These are phyloP conservation scores for Oreotrochilus melanogaster DNA, from an alignment of 2,113 vertebrate genomes.

Conservation along the genomic window DNA sequence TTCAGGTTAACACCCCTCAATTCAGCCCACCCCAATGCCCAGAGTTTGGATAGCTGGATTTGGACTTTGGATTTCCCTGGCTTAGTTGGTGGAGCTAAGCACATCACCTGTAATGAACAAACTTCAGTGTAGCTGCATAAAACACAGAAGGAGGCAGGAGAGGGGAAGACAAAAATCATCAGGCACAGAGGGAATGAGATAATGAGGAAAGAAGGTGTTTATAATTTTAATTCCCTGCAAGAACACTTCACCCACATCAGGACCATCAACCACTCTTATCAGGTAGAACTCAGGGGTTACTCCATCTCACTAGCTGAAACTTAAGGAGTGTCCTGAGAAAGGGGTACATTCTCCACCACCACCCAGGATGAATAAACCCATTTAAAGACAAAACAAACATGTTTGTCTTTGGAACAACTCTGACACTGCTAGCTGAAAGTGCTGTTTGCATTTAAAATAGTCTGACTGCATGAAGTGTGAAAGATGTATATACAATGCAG, in stretches of 20 bases:
- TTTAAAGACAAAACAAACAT: constrained; percentile 33
- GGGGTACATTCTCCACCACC: not conserved
- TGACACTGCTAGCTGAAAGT: not conserved
- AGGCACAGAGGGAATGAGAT: not conserved
- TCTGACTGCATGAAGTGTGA: not conserved
- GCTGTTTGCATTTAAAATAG: constrained; percentile 10
- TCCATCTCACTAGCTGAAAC: not conserved
- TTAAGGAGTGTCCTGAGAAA: constrained; percentile 8
- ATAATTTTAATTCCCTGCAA: not conserved
- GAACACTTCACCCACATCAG: not conserved
- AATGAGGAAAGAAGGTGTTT: not conserved
- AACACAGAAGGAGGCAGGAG: not conserved
- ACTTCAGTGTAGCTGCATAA: not conserved
- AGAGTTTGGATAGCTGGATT: not conserved
- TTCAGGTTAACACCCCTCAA: not conserved
- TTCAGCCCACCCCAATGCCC: accelerated
- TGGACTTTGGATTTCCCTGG: not conserved
- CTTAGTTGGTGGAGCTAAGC: not conserved
- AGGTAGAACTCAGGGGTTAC: not conserved
- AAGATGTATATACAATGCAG: not conserved
- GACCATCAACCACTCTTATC: not conserved
- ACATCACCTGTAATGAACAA: not conserved
- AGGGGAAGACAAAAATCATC: not conserved
- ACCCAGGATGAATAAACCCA: not conserved
- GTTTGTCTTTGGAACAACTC: constrained; percentile 26